Evolutionary conservation across 2,888 invertebrate species (phyloP), one percentile per base, ranked within the genome.

Genomic region (Netelia virgata): DNA sequence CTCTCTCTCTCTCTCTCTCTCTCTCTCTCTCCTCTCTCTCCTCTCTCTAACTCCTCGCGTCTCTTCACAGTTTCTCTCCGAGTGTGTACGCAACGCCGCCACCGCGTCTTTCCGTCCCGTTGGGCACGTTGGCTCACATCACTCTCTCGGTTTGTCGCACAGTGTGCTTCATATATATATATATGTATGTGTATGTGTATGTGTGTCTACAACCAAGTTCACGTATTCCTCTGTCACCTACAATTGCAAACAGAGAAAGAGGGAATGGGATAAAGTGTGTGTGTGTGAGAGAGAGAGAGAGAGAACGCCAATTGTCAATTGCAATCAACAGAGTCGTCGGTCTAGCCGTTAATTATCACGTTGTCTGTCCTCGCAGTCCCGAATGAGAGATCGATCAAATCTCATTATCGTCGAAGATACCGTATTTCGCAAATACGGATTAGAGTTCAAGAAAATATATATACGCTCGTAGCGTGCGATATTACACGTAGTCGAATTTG

Each of bases 61-160:
- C 23, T 57, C 43, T 69, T 83, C 55, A 16, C 55, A 50, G 59
- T 41, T 63, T 47, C 83, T 83, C 47, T 75, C 41, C 28, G 59
- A 53, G 77, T 53, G 55, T 61, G 18, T 50, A 23, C 16, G 16
- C 16, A 57, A 64, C 70, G 47, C 57, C 69, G 47, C 72, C 53
- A 28, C 64, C 59, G 14, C 77, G 66, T 77, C 84, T 84, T 84
- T 68, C 75, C 78, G 78, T 76, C 55, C 59, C 75, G 82, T 77
- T 83, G 80, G 78, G 81, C 73, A 77, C 72, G 76, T 75, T 83
- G 78, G 75, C 83, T 77, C 82, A 70, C 70, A 14, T 9, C 41
- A 9, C 36, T 53, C 47, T 74, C 16, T 57, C 69, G 64, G 43
- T 55, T 70, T 78, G 72, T 83, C 64, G 20, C 73, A 28, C 55